A percentile compares a stretch with the other conserved stretches of the same genome.
Evolutionary conservation across 2,113 vertebrate genomes (phyloP).

Genomic region (Micromys minutus): DNA sequence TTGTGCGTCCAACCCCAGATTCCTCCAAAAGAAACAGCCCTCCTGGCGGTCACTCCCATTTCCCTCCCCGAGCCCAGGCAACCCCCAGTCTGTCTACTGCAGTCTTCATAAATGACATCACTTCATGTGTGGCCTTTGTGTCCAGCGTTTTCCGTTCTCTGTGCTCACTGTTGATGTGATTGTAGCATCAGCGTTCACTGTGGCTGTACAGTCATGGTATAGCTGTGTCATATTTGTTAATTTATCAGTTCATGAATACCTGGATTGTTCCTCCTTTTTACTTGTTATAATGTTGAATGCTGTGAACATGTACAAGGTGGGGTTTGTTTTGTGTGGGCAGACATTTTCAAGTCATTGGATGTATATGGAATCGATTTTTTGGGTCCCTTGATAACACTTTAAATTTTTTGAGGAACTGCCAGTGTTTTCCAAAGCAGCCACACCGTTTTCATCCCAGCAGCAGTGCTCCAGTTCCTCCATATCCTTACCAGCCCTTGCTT

Average conservation of each 20-base stretch:
- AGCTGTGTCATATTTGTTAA: not conserved
- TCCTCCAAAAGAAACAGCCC: not conserved
- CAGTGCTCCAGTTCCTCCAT: not conserved
- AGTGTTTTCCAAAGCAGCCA: not conserved
- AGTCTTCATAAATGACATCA: not conserved
- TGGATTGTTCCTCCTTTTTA: slow-evolving; percentile 1
- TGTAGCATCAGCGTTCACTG: not conserved
- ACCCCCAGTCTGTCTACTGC: not conserved
- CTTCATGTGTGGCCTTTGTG: not conserved
- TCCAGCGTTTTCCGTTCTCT: not conserved
- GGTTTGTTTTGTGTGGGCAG: not conserved
- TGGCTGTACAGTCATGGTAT: not conserved
- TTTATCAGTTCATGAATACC: not conserved
- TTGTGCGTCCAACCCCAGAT: not conserved
- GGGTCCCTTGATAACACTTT: not conserved
- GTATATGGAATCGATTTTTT: not conserved
- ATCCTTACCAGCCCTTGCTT: not conserved
- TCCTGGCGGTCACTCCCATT: not conserved
- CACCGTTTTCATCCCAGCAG: not conserved
- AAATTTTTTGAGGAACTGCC: not conserved
- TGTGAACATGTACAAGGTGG: not conserved
- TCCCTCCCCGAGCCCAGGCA: not conserved
- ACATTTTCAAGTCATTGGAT: not conserved
- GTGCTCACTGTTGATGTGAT: not conserved
- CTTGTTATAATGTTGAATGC: not conserved